These are phyloP conservation scores for Ethmia dodecea DNA, from an alignment of 2,888 invertebrate species.

Conservation along the genomic window DNA sequence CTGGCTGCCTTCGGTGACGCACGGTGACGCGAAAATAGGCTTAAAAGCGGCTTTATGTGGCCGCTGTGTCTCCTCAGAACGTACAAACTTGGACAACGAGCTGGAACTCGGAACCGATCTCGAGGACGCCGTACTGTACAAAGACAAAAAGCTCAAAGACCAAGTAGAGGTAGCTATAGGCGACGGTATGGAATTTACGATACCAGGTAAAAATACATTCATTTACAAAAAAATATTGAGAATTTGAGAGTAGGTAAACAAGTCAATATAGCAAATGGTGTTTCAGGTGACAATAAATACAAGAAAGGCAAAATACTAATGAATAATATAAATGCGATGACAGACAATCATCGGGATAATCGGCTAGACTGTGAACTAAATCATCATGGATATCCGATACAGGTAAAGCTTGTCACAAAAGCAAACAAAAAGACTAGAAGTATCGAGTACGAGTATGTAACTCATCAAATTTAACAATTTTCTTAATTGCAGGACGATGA, in stretches of 20 bases:
- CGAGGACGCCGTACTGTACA: constrained; percentile 90
- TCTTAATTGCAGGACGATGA: constrained; percentile 79
- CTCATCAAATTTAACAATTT: too few relatives aligned
- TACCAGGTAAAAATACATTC: constrained; percentile 81
- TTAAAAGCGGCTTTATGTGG: constrained; percentile 77
- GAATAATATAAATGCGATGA: constrained; percentile 90
- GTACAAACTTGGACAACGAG: constrained; percentile 80
- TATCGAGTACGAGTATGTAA: too few relatives aligned
- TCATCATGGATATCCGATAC: constrained; percentile 83
- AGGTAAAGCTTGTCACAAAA: too few relatives aligned
- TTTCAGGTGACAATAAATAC: constrained; percentile 87
- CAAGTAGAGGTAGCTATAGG: constrained; percentile 94
- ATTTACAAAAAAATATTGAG: constrained; percentile 1
- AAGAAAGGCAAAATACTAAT: constrained; percentile 89
- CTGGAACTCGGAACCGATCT: constrained; percentile 81
- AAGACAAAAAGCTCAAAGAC: constrained; percentile 92
- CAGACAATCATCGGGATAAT: constrained; percentile 84
- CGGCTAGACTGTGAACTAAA: constrained; percentile 86
- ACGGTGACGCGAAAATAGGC: constrained; percentile 60
- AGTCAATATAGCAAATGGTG: constrained; percentile 10
- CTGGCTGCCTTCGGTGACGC: constrained; percentile 42
- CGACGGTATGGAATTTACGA: constrained; percentile 95
- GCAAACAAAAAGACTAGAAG: too few relatives aligned
- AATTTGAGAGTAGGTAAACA: not conserved
- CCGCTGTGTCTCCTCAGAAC: constrained; percentile 84